Evolutionary conservation across 2,888 invertebrate species (phyloP), one percentile per base, ranked within the genome.

Genomic region (Lordiphosa andalusiaca): DNA sequence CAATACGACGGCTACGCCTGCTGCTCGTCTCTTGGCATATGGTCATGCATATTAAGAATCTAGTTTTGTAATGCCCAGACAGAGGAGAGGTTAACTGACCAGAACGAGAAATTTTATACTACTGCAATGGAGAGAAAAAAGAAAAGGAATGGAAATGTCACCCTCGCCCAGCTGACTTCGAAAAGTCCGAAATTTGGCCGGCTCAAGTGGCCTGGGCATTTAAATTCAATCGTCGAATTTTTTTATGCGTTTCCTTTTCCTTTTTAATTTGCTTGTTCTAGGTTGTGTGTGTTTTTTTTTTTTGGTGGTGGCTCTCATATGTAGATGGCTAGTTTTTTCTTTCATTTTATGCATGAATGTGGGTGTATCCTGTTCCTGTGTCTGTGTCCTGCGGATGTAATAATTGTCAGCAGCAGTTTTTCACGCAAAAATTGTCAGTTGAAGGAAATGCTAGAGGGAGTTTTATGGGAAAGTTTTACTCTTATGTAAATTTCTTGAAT

Each of bases 31-130:
- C 9, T 9, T 30, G 50, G 83, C 84, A 82, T 83, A 81, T 75
- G 85, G 86, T 70, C 87, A 85, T 85, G 86, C 86, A 86, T 86
- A 86, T 86, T 86, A 86, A 86, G 84, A 85, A 83, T 78, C 84
- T 81, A 86, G 78, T 86, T 86, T 74, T 71, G 67, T 70, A 78
- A 73, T 69, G 46, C 63, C 63, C 71, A 63, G 65, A 54, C 55
- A 42, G 44, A 30, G 41, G 50, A 12, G 38, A 39, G 49, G 40
- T 51, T 55, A 75, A 73, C 71, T 67, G 73, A 65, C 77, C 78
- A 65, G 61, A 69, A 77, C 72, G 71, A 50, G 57, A 67, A 30
- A 30, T 30, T 9, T 30, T 9, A 30, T 30, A 30, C 30, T 30
- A 30, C 70, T 63, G 64, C 39, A 47, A 64, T 60, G 67, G 63